A percentile compares a stretch with the other conserved stretches of the same genome.
Evolutionary conservation across 2,888 invertebrate genomes (phyloP).

Genomic region (Bombylius discolor): DNA sequence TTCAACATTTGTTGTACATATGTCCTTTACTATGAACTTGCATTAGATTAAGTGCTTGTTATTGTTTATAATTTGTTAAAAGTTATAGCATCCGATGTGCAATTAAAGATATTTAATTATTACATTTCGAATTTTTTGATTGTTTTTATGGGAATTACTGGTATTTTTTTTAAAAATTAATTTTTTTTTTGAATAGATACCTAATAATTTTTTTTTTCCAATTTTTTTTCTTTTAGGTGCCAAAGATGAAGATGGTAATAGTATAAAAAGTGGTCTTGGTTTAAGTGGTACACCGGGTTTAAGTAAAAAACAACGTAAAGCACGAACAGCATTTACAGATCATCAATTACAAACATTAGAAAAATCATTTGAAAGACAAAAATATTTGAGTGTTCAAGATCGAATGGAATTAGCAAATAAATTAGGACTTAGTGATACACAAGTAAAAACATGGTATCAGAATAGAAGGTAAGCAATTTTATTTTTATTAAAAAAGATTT

Average conservation of each 20-base stretch:
- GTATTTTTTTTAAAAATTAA: too few relatives aligned
- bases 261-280: conserved; percentile 35
- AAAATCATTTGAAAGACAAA: conserved; percentile 93
- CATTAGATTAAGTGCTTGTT: too few relatives aligned
- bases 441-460: conserved; percentile 99
- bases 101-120: too few relatives aligned
- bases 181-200: too few relatives aligned
- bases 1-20: too few relatives aligned
- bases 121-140: too few relatives aligned
- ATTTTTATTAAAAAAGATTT: background rate
- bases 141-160: too few relatives aligned
- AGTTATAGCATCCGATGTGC: too few relatives aligned
- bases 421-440: conserved; percentile 92
- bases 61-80: too few relatives aligned
- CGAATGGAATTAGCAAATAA: conserved; percentile 96
- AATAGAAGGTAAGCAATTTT: conserved; percentile 69
- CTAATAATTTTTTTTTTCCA: background rate
- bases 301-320: conserved; percentile 91
- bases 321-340: conserved; percentile 96
- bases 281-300: conserved; percentile 37
- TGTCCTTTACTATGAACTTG: too few relatives aligned
- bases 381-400: conserved; percentile 93
- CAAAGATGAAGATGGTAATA: conserved; percentile 63
- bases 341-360: conserved; percentile 93
- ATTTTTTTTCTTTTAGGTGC: conserved; percentile 47